These are phyloP conservation scores for Cataglyphis livida DNA, from an alignment of 2,888 invertebrate genomes.

Conservation along the genomic window DNA sequence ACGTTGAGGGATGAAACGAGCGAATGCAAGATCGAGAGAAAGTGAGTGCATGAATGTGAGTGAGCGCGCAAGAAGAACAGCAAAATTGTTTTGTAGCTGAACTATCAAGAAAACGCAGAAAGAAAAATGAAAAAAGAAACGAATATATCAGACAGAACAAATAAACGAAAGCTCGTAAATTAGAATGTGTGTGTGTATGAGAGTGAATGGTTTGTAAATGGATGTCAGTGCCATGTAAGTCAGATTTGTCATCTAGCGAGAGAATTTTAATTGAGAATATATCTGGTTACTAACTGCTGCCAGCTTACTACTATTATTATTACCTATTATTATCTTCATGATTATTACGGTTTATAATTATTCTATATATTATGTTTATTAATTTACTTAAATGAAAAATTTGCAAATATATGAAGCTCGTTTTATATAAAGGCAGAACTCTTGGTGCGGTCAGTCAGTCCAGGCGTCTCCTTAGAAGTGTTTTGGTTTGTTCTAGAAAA, in stretches of 20 bases:
- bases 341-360: conserved; percentile 84
- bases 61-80: conserved; percentile 56
- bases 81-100: conserved; percentile 54
- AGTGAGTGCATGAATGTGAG: conserved; percentile 56
- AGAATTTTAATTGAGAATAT: conserved; percentile 76
- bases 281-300: conserved; percentile 85
- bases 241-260: conserved; percentile 82
- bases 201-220: conserved; percentile 75
- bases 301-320: conserved; percentile 83
- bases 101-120: background rate
- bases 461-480: conserved; percentile 59
- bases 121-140: conserved; percentile 43
- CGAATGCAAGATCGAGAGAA: conserved; percentile 58
- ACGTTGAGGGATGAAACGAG: conserved; percentile 80
- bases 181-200: conserved; percentile 63
- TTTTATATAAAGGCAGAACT: conserved; percentile 73
- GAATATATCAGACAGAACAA: conserved; percentile 49
- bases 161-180: conserved; percentile 61
- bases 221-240: conserved; percentile 83
- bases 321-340: conserved; percentile 78
- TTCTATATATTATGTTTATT: conserved; percentile 83
- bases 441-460: conserved; percentile 83
- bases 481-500: conserved; percentile 62
- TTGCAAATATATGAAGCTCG: conserved; percentile 66
- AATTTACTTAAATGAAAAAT: conserved; percentile 82